These are phyloP conservation scores for Cyprinodon tularosa DNA, from an alignment of 2,113 vertebrate genomes.

Conservation along the genomic window DNA sequence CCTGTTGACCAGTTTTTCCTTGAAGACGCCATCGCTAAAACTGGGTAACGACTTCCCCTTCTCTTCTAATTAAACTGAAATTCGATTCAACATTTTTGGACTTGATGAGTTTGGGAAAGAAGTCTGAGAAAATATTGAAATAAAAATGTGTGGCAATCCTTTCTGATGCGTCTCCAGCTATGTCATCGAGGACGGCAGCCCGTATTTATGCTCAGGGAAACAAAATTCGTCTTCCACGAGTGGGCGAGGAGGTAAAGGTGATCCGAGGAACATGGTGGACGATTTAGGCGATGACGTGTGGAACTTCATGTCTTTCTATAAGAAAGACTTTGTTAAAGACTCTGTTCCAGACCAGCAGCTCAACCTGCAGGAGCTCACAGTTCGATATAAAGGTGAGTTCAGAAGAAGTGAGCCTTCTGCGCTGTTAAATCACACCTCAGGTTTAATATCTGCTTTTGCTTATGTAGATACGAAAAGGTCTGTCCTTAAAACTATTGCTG, in stretches of 20 bases:
- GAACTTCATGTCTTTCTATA: conserved; percentile 79
- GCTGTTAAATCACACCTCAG: no score
- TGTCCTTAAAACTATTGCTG: conserved; percentile 89
- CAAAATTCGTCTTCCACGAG: conserved; percentile 66
- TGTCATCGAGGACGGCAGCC: conserved; percentile 89
- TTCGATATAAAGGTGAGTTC: conserved; percentile 86
- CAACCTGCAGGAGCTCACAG: conserved; percentile 86
- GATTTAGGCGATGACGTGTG: conserved; percentile 87
- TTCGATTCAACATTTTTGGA: no score
- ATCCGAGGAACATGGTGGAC: conserved; percentile 79
- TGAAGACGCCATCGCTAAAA: conserved; percentile 91
- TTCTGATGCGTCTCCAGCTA: conserved; percentile 78
- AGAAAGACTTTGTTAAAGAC: conserved; percentile 83
- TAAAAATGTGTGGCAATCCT: no score
- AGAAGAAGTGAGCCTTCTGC: not conserved
- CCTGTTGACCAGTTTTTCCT: conserved; percentile 96
- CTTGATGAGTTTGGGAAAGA: no score
- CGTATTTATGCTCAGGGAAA: conserved; percentile 86
- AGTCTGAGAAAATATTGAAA: not conserved
- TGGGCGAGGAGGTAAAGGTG: conserved; percentile 75
- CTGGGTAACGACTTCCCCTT: conserved; percentile 77
- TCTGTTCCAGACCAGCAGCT: conserved; percentile 91
- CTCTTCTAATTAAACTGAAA: not conserved
- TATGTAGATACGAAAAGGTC: conserved; percentile 84
- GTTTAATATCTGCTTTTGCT: not conserved